These are phyloP conservation scores for Oophaga pumilio DNA, from an alignment of 2,113 vertebrate species.

Conservation along the genomic window DNA sequence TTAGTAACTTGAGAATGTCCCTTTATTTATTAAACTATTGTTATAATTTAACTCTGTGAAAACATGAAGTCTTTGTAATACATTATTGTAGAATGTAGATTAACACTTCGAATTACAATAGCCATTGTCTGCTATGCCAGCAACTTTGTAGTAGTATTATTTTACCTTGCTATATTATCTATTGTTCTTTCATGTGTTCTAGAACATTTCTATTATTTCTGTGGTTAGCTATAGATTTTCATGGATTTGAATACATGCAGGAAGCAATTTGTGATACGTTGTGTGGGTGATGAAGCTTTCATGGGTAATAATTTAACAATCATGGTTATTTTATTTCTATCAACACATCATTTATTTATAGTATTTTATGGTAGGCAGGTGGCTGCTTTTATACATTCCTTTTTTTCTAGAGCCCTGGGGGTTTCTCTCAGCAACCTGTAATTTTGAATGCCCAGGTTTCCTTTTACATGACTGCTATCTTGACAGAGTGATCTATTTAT, in stretches of 20 bases:
- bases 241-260: not conserved
- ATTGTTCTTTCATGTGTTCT: not conserved
- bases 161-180: not conserved
- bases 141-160: not conserved
- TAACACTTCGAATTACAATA: not conserved
- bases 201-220: conserved; percentile 15
- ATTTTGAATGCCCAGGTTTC: conserved; percentile 1
- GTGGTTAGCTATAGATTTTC: not conserved
- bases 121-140: not conserved
- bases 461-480: conserved; percentile 11
- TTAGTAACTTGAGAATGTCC: no score
- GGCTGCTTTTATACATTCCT: not conserved
- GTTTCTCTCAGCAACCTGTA: not conserved
- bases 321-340: not conserved
- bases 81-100: not conserved
- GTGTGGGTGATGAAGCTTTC: not conserved
- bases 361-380: not conserved
- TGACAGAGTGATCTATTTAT: conserved; percentile 7
- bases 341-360: not conserved
- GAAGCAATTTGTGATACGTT: not conserved
- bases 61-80: no score
- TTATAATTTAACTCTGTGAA: no score
- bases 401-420: conserved; percentile 14
- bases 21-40: no score
- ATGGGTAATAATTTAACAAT: conserved; percentile 23